Evolutionary conservation across 1,140 invertebrate genomes (phyloP).

Genomic region (Brachionus angularis): DNA sequence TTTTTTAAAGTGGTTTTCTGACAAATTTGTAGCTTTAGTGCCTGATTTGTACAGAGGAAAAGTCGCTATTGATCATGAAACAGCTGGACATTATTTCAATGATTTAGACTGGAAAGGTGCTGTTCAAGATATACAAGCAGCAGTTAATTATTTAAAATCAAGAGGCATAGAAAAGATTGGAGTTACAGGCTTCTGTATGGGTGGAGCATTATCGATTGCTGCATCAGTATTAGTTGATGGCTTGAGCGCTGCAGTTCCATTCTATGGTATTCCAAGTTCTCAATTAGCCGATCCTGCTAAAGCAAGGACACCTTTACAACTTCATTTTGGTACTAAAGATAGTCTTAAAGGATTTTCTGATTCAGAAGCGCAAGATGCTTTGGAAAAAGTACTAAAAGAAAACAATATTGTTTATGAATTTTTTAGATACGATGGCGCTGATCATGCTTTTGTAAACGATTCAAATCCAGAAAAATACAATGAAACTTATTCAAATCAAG

Average conservation of each 20-base stretch:
- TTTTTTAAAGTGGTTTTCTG: constrained; percentile 43
- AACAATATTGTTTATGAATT: constrained; percentile 42
- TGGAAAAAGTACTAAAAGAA: constrained; percentile 45
- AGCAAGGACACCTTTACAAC: constrained; percentile 50
- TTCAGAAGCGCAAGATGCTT: constrained; percentile 43
- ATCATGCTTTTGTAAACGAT: constrained; percentile 42
- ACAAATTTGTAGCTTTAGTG: constrained; percentile 48
- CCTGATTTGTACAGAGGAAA: constrained; percentile 55
- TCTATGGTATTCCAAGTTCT: constrained; percentile 50
- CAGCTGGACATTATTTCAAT: constrained; percentile 52
- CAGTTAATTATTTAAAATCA: constrained; percentile 48
- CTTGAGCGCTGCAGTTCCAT: constrained; percentile 50
- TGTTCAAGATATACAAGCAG: constrained; percentile 50
- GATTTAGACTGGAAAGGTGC: constrained; percentile 53
- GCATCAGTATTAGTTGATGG: constrained; percentile 48
- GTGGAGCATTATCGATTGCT: constrained; percentile 51
- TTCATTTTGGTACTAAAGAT: constrained; percentile 51
- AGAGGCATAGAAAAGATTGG: constrained; percentile 49
- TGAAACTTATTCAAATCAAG: not conserved
- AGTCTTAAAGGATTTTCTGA: constrained; percentile 46
- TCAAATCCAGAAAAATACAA: constrained; percentile 19
- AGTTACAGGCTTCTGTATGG: constrained; percentile 54
- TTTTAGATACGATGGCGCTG: constrained; percentile 11
- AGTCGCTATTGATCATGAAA: constrained; percentile 50
- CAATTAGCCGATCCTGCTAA: constrained; percentile 48